Conservation (phyloP, 1,140 invertebrate genomes). For the Leguminivora glycinivorella region DNA sequence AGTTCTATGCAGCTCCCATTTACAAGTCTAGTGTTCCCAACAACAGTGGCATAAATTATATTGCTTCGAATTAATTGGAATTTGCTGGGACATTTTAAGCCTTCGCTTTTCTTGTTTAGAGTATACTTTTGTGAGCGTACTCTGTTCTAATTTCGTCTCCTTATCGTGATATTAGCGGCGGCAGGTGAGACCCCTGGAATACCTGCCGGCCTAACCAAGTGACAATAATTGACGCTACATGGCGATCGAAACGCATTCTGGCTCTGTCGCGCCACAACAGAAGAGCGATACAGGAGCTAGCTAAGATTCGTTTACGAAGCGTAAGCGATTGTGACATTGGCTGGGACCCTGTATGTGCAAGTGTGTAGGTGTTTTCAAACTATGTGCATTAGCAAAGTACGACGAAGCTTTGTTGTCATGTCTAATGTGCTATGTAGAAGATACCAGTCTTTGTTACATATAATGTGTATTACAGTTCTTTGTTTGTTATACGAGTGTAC, state of each 20-base stretch:
- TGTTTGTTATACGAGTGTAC: not conserved
- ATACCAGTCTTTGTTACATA: conserved; percentile 5
- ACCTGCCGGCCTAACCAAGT: too few relatives aligned
- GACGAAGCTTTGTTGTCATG: not conserved
- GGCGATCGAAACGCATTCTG: too few relatives aligned
- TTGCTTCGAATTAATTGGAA: conserved; percentile 24
- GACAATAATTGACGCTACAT: too few relatives aligned
- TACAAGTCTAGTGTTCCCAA: conserved; percentile 27
- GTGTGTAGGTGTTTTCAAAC: conserved; percentile 22
- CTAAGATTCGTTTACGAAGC: too few relatives aligned
- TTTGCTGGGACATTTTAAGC: not conserved
- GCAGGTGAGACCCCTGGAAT: conserved; percentile 20
- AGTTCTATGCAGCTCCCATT: conserved; percentile 10
- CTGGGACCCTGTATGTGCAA: not conserved
- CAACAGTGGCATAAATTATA: conserved; percentile 20
- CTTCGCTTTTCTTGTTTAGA: not conserved
- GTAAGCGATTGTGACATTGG: too few relatives aligned
- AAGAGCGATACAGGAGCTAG: too few relatives aligned
- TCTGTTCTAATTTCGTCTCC: conserved; percentile 22
- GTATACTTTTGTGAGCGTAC: not conserved
- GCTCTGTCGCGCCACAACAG: too few relatives aligned
- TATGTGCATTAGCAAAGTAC: conserved; percentile 19
- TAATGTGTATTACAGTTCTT: not conserved
- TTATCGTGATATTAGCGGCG: conserved; percentile 25
- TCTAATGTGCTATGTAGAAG: conserved; percentile 16